phyloP scores from a whole-genome alignment of 2,888 invertebrate species.

The Hypolimnas misippus region DNA sequence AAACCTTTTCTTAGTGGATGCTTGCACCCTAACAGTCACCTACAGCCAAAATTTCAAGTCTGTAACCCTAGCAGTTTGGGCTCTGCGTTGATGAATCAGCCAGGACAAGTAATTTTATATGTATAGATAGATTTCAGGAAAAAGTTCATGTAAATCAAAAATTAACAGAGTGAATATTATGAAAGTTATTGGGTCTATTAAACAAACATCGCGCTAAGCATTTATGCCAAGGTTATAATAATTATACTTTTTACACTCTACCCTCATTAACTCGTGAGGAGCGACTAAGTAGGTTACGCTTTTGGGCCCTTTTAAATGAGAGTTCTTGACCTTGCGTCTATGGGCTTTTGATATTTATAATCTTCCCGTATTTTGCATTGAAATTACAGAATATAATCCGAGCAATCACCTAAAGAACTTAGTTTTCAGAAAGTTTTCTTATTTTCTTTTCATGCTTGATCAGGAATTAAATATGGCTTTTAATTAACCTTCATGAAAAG shows the following conservation, averaged over 20 bases:
- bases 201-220: neutral
- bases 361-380: slow-evolving; percentile 3
- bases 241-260: slow-evolving; percentile 19
- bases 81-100: too few relatives aligned
- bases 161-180: neutral
- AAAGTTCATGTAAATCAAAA: too few relatives aligned
- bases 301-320: slow-evolving; percentile 11
- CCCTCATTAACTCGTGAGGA: slow-evolving; percentile 16
- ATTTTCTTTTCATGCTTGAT: too few relatives aligned
- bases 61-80: too few relatives aligned
- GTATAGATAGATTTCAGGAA: too few relatives aligned
- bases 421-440: too few relatives aligned
- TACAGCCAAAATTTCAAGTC: too few relatives aligned
- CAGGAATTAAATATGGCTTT: too few relatives aligned
- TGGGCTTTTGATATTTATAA: slow-evolving; percentile 16
- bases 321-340: slow-evolving; percentile 23
- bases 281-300: slow-evolving; percentile 17
- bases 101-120: too few relatives aligned
- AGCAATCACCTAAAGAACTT: neutral
- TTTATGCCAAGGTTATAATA: slow-evolving; percentile 4
- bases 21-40: too few relatives aligned
- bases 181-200: neutral
- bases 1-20: too few relatives aligned
- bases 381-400: neutral
- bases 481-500: too few relatives aligned